Evolutionary conservation across 2,113 vertebrate genomes (phyloP), one percentile per base, ranked within the genome.

Genomic region (Sebastes fasciatus): DNA sequence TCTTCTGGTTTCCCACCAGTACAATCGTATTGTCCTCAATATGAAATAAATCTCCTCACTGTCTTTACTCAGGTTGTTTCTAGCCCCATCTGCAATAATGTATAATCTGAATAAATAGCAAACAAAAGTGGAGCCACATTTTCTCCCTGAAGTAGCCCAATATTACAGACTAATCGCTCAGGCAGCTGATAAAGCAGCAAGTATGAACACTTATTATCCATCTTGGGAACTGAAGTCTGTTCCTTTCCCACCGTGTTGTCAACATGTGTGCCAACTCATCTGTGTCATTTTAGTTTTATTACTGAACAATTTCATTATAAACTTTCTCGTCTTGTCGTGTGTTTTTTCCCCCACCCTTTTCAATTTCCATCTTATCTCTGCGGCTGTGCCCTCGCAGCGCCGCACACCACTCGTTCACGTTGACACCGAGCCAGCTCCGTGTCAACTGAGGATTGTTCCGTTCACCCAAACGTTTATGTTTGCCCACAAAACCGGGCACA

Each of bases 381-480:
- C 10, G 2, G 46, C 13, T 2, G 52, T 67, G 52, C 8, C 6
- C 71, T 65, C 16, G 5, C 72, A 40, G 23, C 48, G 19, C 11
- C 4, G 9, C 69, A 52, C 73, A 40, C 6, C 9, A 40, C 64
- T 58, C 3, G 4, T 3, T 68, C 66, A 13, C 40, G 2, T 0
- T 43, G 60, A 63, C 71, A 17, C 23, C 12, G 2, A 0, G 49
- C 80, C 80, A 73, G 74, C 49, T 60, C 43, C 19, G 34, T 1
- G 58, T 82, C 73, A 57, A 42, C 81, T n/a, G 11, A 34, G 45
- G 70, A 80, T 87, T 85, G 82, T 87, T 86, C 69, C 8, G 8
- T 43, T 80, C 26, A 46, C 26, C n/a, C 26, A 62, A 85, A 88
- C 52, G 89, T 91, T 91, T 91, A 90, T 19, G 17, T 82, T 85